Conservation (phyloP, 2,797 vertebrate species). For the Stomatorhinus walkeri region DNA sequence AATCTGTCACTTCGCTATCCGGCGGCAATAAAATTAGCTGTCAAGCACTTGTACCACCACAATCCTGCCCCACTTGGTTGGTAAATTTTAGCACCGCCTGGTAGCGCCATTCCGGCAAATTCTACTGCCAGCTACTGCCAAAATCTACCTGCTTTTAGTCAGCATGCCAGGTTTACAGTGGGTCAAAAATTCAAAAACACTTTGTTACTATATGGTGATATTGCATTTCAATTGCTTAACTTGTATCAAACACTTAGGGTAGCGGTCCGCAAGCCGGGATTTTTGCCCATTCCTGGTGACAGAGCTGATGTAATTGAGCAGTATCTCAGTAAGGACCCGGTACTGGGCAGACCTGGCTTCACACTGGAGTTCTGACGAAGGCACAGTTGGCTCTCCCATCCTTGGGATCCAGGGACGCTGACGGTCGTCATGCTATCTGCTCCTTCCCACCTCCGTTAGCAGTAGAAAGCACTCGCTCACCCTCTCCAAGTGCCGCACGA, state of each 20-base stretch:
- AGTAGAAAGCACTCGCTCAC: background rate
- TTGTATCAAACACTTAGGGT: background rate
- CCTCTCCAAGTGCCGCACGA: background rate
- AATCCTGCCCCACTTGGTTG: background rate
- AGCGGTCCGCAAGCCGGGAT: background rate
- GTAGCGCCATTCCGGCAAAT: background rate
- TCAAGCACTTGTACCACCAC: background rate
- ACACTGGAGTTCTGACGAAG: background rate
- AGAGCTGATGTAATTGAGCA: background rate
- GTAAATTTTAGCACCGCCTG: background rate
- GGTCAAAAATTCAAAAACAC: background rate
- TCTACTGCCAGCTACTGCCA: background rate
- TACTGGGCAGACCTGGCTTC: background rate
- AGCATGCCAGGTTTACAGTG: background rate
- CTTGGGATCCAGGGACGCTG: background rate
- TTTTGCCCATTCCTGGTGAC: background rate
- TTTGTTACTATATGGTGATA: background rate
- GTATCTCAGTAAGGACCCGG: background rate
- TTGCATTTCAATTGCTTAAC: background rate
- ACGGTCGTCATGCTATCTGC: background rate
- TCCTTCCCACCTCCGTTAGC: background rate
- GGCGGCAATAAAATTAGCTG: background rate
- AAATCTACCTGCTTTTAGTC: background rate
- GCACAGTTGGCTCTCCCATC: background rate
- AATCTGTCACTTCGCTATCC: background rate